Evolutionary conservation across 2,888 invertebrate genomes (phyloP).

Genomic region (Eremobia ochroleuca): DNA sequence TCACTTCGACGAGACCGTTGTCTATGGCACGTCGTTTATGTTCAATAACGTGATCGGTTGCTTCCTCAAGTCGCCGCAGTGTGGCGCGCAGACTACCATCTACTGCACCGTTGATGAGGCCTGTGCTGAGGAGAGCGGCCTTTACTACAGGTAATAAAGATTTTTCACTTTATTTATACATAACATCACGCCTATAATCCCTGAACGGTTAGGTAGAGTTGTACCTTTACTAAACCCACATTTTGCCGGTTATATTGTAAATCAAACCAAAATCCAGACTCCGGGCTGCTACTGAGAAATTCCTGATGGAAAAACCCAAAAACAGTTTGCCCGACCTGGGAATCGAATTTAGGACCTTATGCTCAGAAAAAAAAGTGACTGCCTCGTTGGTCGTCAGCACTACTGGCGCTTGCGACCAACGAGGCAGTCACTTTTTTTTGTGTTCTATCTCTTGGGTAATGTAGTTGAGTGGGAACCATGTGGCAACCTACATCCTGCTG

Average conservation of each 20-base stretch:
- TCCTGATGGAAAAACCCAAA: neutral
- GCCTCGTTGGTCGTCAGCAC: too few species aligned
- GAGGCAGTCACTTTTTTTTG: too few species aligned
- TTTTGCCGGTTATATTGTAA: neutral
- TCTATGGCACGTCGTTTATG: slow-evolving; percentile 77
- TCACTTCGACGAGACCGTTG: slow-evolving; percentile 85
- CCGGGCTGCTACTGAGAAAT: neutral
- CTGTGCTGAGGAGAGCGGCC: slow-evolving; percentile 90
- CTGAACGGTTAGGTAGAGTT: neutral
- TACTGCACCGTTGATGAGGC: slow-evolving; percentile 93
- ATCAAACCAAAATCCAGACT: neutral
- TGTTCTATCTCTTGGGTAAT: neutral
- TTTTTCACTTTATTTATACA: neutral
- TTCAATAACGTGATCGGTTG: slow-evolving; percentile 78
- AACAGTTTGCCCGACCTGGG: neutral
- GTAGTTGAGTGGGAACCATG: too few species aligned
- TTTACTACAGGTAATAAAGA: slow-evolving; percentile 85
- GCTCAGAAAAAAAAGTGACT: neutral
- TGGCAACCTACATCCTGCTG: neutral
- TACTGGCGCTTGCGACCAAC: too few species aligned
- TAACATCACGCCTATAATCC: neutral
- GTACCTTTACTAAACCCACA: too few species aligned
- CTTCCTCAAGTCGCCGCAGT: slow-evolving; percentile 89
- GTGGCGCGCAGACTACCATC: slow-evolving; percentile 94
- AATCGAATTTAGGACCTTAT: neutral